Evolutionary conservation across 2,797 vertebrate species (phyloP), one percentile per base, ranked within the genome.

Genomic region (Cryptoprocta ferox): DNA sequence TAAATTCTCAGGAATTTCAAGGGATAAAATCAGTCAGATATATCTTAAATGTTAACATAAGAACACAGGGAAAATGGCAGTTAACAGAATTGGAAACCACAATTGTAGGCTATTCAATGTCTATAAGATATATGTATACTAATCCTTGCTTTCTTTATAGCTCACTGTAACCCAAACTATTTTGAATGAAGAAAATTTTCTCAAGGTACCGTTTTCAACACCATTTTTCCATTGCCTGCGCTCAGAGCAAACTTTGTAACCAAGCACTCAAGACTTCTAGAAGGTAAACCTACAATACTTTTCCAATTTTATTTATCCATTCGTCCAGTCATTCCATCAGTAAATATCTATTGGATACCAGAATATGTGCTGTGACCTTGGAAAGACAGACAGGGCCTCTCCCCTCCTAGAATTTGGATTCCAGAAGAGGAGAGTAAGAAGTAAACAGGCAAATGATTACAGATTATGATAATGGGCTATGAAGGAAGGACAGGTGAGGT

Each of bases 1-100:
- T 83, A 65, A 66, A 75, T 61, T 92, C 65, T 93, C 71, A 39
- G 53, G 68, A 45, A 79, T 53, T 82, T 59, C 84, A 81, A 97
- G 61, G 6, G n/a, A 42, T 91, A 81, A 89, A 90, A 66, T 91
- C 68, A 78, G 45, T 39, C 68, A 15, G 61, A n/a, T 70, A 1
- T 18, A 63, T 78, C 68, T 87, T 87, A 59, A 92, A 39, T 70
- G 81, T 3, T 75, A 75, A 75, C 0, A 4, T 45, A 75, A 75
- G 39, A 48, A 75, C 73, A 75, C 73, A 30, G 73, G 73, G 73
- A 75, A 75, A 75, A 75, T 75, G 71, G 73, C 73, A 45, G 73
- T 75, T 76, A 65, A 76, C 32, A 65, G 68, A 56, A 39, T 6
- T 61, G 75, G 81, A 88, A 89, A 30, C 56, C 35, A 61, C 21